Conservation (phyloP, 2,113 vertebrate species). For the Calidris pygmaea region DNA sequence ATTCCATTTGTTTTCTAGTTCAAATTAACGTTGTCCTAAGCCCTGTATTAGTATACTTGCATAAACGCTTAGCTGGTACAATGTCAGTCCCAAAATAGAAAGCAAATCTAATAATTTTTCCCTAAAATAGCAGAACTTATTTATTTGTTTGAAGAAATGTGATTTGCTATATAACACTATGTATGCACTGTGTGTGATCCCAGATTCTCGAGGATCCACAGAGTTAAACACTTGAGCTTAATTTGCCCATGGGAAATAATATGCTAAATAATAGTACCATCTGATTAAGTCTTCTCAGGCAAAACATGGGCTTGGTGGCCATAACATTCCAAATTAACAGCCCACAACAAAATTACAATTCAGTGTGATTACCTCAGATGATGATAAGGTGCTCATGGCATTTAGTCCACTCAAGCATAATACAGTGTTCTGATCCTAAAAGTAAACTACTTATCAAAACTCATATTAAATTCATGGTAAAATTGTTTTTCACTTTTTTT, state of each 20-base stretch:
- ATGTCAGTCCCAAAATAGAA: background rate
- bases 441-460: conserved; percentile 12
- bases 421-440: background rate
- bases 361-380: conserved; percentile 54
- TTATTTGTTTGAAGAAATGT: background rate
- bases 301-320: conserved; percentile 53
- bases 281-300: conserved; percentile 50
- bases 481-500: background rate
- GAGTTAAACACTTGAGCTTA: conserved; percentile 49
- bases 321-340: conserved; percentile 53
- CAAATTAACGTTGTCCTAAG: background rate
- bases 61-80: background rate
- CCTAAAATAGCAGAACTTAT: background rate
- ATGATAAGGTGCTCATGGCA: conserved; percentile 21
- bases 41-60: background rate
- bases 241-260: conserved; percentile 63
- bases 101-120: background rate
- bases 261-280: conserved; percentile 53
- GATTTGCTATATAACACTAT: background rate
- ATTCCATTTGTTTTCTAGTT: background rate
- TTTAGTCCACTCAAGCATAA: background rate
- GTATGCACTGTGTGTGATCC: background rate
- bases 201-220: conserved; percentile 28
- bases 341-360: conserved; percentile 61
- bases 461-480: background rate